phyloP scores from a whole-genome alignment of 2,113 vertebrate genomes.

The Saguinus midas region DNA sequence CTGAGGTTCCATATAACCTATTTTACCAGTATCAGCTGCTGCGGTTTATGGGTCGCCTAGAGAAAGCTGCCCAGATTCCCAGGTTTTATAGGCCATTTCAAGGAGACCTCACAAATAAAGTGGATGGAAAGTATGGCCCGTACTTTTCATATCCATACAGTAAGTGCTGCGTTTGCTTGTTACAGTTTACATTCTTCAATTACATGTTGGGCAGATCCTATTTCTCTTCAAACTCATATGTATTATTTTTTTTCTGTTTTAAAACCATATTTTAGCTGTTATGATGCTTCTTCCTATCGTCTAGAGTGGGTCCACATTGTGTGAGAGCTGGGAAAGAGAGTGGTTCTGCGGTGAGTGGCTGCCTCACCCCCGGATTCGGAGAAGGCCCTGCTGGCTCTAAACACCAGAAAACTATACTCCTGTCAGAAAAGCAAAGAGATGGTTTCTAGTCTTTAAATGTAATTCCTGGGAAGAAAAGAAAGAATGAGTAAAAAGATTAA shows the following conservation, averaged over 20 bases:
- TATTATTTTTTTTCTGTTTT: neutral
- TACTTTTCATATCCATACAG: constrained; percentile 49
- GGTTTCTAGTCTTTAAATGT: rapidly evolving
- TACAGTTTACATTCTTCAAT: neutral
- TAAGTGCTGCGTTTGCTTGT: constrained; percentile 12
- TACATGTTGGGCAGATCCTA: neutral
- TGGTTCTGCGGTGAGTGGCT: rapidly evolving
- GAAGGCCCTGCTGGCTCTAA: neutral
- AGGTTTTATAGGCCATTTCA: constrained; percentile 76
- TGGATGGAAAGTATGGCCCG: constrained; percentile 3
- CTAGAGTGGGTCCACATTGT: rapidly evolving
- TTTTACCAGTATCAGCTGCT: constrained; percentile 81
- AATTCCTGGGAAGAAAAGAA: neutral
- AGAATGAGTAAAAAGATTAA: neutral
- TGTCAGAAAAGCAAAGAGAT: rapidly evolving
- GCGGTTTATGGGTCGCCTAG: constrained; percentile 67
- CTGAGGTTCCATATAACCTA: constrained; percentile 76
- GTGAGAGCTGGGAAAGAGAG: too few species aligned
- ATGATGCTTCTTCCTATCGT: neutral
- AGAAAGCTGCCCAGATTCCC: constrained; percentile 73
- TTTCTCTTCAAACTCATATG: neutral
- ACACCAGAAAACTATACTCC: neutral
- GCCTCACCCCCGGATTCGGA: neutral
- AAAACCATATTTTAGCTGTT: neutral
- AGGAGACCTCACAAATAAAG: constrained; percentile 79